phyloP scores from a whole-genome alignment of 1,140 invertebrate species.

The Drosophila mojavensis region DNA sequence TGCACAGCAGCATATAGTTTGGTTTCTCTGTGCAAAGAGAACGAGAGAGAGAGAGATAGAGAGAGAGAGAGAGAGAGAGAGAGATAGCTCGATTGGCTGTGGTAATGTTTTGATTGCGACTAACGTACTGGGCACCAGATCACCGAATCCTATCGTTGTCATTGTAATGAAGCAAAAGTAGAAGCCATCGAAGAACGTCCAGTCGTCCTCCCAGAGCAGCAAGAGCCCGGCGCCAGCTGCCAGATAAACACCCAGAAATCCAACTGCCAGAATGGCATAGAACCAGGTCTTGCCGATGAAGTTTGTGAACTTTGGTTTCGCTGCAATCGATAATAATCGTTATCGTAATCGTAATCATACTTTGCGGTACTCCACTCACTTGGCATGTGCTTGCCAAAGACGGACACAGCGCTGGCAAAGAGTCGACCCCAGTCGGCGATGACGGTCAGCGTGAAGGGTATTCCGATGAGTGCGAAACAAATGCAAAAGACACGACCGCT shows the following conservation, averaged over 20 bases:
- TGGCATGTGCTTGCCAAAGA: slow-evolving; percentile 87
- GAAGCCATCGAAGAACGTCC: slow-evolving; percentile 96
- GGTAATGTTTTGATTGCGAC: neutral
- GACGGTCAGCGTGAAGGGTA: slow-evolving; percentile 96
- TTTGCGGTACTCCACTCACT: slow-evolving; percentile 49
- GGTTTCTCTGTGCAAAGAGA: slow-evolving; percentile 88
- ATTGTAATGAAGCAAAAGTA: slow-evolving; percentile 98
- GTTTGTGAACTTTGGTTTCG: slow-evolving; percentile 77
- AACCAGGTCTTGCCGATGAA: slow-evolving; percentile 86
- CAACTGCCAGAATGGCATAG: slow-evolving; percentile 89
- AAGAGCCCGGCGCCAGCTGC: slow-evolving; percentile 90
- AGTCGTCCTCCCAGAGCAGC: slow-evolving; percentile 92
- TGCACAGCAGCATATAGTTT: slow-evolving; percentile 95
- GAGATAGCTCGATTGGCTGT: neutral
- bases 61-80: no score
- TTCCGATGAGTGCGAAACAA: slow-evolving; percentile 95
- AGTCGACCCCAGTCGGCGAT: slow-evolving; percentile 96
- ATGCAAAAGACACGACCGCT: slow-evolving; percentile 95
- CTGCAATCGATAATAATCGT: slow-evolving; percentile 34
- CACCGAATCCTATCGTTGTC: slow-evolving; percentile 97
- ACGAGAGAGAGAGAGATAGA: no score
- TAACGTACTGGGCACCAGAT: slow-evolving; percentile 93
- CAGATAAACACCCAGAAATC: slow-evolving; percentile 90
- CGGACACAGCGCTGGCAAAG: slow-evolving; percentile 91
- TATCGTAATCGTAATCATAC: neutral